phyloP scores from a whole-genome alignment of 2,888 invertebrate species.

The Mimachlamys varia region DNA sequence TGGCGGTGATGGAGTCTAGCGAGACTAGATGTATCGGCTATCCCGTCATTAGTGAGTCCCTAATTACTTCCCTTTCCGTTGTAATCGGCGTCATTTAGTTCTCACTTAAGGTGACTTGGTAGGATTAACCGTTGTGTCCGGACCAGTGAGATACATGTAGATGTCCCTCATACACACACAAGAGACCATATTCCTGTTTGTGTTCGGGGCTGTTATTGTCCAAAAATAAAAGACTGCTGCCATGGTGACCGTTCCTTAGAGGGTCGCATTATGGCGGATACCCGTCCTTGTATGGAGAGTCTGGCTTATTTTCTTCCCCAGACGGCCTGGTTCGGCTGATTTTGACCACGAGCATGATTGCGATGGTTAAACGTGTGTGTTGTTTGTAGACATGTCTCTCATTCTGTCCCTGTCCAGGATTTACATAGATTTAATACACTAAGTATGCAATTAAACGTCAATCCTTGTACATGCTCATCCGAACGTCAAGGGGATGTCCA shows the following conservation, averaged over 20 bases:
- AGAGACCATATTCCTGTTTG: neutral
- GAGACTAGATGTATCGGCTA: neutral
- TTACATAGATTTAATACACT: neutral
- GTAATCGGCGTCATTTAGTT: neutral
- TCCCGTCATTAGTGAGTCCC: neutral
- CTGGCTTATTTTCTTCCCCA: neutral
- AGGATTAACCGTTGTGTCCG: neutral
- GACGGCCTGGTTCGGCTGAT: neutral
- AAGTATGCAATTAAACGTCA: neutral
- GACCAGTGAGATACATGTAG: neutral
- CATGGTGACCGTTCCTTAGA: neutral
- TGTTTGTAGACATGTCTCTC: neutral
- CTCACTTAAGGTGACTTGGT: neutral
- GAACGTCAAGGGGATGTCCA: neutral
- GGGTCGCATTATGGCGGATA: neutral
- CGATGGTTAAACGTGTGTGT: neutral
- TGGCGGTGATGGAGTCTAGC: neutral
- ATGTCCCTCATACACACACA: neutral
- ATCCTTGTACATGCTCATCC: neutral
- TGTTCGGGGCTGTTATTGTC: neutral
- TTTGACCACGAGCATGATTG: neutral
- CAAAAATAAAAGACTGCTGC: neutral
- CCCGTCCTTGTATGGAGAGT: neutral
- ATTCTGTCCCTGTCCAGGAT: neutral
- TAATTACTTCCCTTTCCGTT: neutral